Conservation (phyloP, 1,140 invertebrate genomes). For the Aleiodes sp. region DNA sequence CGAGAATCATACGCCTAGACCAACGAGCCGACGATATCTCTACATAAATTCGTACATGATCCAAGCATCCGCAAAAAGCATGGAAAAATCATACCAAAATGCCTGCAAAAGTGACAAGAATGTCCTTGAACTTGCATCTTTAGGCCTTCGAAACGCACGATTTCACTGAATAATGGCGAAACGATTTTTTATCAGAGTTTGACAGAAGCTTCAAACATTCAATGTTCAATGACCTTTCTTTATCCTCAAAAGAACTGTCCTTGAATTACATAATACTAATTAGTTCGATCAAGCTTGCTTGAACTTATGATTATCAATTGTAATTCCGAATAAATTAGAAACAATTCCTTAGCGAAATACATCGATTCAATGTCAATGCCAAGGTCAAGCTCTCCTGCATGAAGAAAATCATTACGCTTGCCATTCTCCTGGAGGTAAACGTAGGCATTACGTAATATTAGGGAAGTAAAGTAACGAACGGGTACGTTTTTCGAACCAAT, state of each 20-base stretch:
- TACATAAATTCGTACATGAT: not conserved
- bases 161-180: too few species aligned
- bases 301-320: not conserved
- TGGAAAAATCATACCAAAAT: not conserved
- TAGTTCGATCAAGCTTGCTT: not conserved
- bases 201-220: too few species aligned
- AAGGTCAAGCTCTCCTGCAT: not conserved
- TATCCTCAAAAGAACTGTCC: too few species aligned
- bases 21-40: conserved; percentile 44
- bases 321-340: not conserved
- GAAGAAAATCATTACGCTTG: not conserved
- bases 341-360: not conserved
- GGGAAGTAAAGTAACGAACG: not conserved
- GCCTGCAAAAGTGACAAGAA: too few species aligned
- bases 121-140: too few species aligned
- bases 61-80: not conserved
- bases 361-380: not conserved
- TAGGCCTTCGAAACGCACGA: too few species aligned
- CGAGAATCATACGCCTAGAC: conserved; percentile 59
- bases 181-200: too few species aligned
- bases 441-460: not conserved
- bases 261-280: not conserved
- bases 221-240: too few species aligned
- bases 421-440: not conserved
- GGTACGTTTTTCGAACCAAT: not conserved